Evolutionary conservation across 2,797 vertebrate species (phyloP).

Genomic region (Myotis planiceps): DNA sequence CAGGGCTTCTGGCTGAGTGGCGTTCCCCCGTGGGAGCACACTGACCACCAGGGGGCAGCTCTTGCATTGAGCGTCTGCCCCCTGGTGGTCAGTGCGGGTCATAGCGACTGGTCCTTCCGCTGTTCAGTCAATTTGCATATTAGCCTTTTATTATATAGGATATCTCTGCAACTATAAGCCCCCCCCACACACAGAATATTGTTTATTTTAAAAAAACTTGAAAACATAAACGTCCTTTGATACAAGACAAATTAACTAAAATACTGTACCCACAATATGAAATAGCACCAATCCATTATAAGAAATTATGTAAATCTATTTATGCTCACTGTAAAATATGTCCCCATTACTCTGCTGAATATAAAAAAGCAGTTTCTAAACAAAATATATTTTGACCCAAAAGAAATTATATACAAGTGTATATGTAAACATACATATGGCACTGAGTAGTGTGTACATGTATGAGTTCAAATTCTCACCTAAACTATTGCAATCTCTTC

Average conservation of each 20-base stretch:
- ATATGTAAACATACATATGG: background rate
- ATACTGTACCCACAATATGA: background rate
- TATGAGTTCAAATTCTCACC: background rate
- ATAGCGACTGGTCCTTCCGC: too few species aligned
- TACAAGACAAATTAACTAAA: slow-evolving; percentile 4
- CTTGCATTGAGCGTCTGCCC: too few species aligned
- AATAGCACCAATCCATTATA: slow-evolving; percentile 17
- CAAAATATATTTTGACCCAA: background rate
- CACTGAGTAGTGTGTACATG: background rate
- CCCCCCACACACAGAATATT: background rate
- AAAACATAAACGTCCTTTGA: background rate
- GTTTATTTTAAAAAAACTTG: background rate
- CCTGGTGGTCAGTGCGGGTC: too few species aligned
- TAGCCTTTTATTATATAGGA: too few species aligned
- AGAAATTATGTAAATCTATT: background rate
- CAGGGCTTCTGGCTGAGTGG: too few species aligned
- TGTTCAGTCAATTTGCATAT: too few species aligned
- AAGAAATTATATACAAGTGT: background rate
- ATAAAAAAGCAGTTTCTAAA: background rate
- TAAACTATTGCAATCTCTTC: background rate
- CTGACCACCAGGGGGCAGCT: too few species aligned
- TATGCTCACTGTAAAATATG: slow-evolving; percentile 5
- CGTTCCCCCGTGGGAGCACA: too few species aligned
- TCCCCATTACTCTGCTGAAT: background rate
- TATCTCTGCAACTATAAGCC: background rate